Evolutionary conservation across 1,140 invertebrate species (phyloP).

Genomic region (Drosophila paulistorum): DNA sequence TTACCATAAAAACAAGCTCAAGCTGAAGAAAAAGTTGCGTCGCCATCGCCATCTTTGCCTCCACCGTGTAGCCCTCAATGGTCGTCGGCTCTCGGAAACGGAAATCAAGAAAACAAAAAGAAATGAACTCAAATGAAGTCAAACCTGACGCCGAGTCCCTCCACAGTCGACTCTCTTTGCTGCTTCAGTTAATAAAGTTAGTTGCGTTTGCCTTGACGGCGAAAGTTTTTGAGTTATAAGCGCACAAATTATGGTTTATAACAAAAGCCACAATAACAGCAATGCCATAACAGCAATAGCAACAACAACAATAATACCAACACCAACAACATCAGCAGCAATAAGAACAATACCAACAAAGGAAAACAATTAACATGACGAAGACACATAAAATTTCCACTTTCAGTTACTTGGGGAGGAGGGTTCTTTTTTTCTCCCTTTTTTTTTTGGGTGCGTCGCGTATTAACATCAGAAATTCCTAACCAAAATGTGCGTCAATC

Average conservation of each 20-base stretch:
- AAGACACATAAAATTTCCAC: conserved; percentile 76
- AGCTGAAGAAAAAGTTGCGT: conserved; percentile 54
- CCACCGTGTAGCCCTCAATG: too few species aligned
- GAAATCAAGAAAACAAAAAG: conserved; percentile 80
- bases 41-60: background rate
- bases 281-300: conserved; percentile 30
- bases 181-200: conserved; percentile 75
- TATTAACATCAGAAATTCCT: conserved; percentile 46
- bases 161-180: background rate
- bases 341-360: conserved; percentile 47
- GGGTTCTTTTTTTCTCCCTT: background rate
- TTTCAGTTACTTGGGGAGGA: conserved; percentile 16
- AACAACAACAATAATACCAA: conserved; percentile 22
- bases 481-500: conserved; percentile 67
- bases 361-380: conserved; percentile 78
- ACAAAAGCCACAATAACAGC: conserved; percentile 43
- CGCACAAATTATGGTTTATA: conserved; percentile 77
- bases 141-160: conserved; percentile 40
- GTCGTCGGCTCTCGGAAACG: conserved; percentile 49
- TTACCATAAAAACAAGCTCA: conserved; percentile 72
- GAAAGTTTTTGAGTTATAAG: conserved; percentile 71
- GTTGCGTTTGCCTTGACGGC: conserved; percentile 65
- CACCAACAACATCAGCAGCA: conserved; percentile 18
- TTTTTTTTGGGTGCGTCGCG: conserved; percentile 52
- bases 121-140: conserved; percentile 74